Evolutionary conservation across 2,888 invertebrate species (phyloP).

Genomic region (Smittia aterrima): DNA sequence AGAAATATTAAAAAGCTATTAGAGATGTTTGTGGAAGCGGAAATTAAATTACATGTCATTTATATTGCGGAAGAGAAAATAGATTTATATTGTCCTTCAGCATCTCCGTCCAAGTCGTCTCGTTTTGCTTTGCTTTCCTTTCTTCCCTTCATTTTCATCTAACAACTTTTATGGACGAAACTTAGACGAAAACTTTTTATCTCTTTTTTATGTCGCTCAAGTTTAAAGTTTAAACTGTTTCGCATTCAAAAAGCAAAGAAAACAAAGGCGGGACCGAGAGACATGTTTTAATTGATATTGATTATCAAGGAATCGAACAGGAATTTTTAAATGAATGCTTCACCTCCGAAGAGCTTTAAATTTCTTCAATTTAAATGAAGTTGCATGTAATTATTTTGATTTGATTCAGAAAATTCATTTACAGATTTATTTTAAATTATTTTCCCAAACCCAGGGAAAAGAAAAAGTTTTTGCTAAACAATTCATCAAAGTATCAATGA

Average conservation of each 20-base stretch:
- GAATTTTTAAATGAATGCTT: background rate
- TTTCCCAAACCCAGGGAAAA: too few relatives aligned
- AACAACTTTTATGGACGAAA: slow-evolving; percentile 2
- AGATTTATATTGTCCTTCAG: slow-evolving; percentile 31
- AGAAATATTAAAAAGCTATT: slow-evolving; percentile 27
- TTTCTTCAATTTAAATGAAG: background rate
- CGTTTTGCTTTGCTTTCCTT: background rate
- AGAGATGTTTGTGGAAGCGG: slow-evolving; percentile 24
- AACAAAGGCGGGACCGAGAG: background rate
- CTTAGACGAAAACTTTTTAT: background rate
- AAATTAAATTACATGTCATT: slow-evolving; percentile 38
- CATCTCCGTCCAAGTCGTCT: background rate
- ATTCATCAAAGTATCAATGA: too few relatives aligned
- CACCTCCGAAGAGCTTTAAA: background rate
- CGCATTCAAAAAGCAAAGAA: background rate
- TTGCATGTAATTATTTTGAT: background rate
- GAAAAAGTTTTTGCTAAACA: too few relatives aligned
- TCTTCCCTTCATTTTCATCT: background rate
- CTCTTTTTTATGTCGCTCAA: background rate
- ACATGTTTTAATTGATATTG: background rate
- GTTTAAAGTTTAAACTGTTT: background rate
- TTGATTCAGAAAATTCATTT: background rate
- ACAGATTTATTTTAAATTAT: background rate
- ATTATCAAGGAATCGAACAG: too few relatives aligned
- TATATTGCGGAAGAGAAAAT: slow-evolving; percentile 14